Conservation (phyloP, 2,888 invertebrate species). For the Malthinus flaveolus region DNA sequence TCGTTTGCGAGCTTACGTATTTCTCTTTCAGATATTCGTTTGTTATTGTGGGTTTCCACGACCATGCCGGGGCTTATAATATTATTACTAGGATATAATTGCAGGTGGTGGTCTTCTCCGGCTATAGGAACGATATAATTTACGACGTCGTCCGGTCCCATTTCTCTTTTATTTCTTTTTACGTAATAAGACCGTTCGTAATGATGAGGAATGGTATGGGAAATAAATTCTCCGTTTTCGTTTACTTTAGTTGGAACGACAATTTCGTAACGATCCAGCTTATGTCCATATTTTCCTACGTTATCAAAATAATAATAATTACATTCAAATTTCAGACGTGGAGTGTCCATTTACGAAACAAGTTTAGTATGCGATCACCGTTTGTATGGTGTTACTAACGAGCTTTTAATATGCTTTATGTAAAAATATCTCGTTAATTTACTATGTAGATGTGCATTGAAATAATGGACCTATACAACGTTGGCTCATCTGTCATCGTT, state of each 20-base stretch:
- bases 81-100: conserved; percentile 48
- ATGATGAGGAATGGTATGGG: conserved; percentile 49
- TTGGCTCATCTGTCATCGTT: conserved; percentile 20
- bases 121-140: conserved; percentile 50
- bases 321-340: background rate
- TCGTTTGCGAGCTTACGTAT: conserved; percentile 39
- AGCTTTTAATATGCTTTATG: conserved; percentile 19
- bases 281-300: conserved; percentile 17
- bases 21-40: conserved; percentile 32
- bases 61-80: conserved; percentile 51
- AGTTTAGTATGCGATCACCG: background rate
- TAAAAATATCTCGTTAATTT: conserved; percentile 19
- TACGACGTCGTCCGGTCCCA: conserved; percentile 40
- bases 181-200: conserved; percentile 34
- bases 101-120: conserved; percentile 48
- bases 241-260: conserved; percentile 49
- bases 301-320: background rate
- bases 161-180: background rate
- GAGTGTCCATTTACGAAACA: too few relatives aligned
- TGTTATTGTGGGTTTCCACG: conserved; percentile 43
- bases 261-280: conserved; percentile 42
- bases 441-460: conserved; percentile 20
- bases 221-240: conserved; percentile 46
- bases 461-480: conserved; percentile 21
- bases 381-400: conserved; percentile 10